These are phyloP conservation scores for Aphelinus atriplicis DNA, from an alignment of 1,140 invertebrate genomes.

Conservation along the genomic window DNA sequence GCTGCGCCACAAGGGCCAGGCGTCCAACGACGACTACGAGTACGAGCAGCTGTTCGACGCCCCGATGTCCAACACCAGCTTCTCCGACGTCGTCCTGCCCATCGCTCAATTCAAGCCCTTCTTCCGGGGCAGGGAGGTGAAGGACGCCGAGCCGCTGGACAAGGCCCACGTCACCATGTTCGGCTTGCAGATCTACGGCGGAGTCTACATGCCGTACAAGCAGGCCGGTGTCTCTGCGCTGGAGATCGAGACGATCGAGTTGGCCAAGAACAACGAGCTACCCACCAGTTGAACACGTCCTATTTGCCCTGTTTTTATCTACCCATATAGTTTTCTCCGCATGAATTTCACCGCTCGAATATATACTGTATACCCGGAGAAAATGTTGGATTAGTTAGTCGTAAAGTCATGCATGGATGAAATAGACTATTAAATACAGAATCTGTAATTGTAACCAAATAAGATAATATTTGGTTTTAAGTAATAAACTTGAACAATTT, in stretches of 20 bases:
- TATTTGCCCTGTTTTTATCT: too few species aligned
- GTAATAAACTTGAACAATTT: too few species aligned
- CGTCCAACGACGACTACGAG: slow-evolving; percentile 68
- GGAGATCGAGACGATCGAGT: slow-evolving; percentile 69
- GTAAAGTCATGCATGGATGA: too few species aligned
- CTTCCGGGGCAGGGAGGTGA: slow-evolving; percentile 69
- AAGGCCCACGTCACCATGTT: slow-evolving; percentile 71
- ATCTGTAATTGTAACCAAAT: too few species aligned
- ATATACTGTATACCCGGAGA: too few species aligned
- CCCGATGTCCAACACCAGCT: slow-evolving; percentile 67
- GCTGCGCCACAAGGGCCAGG: slow-evolving; percentile 69
- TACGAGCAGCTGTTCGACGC: slow-evolving; percentile 71
- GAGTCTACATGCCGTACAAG: slow-evolving; percentile 74
- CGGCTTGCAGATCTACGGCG: slow-evolving; percentile 75
- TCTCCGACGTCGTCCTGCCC: slow-evolving; percentile 65
- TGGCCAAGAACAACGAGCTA: background rate
- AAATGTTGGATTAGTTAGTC: too few species aligned
- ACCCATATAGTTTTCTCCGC: too few species aligned
- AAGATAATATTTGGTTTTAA: too few species aligned
- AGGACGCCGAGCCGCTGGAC: slow-evolving; percentile 70
- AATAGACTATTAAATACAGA: too few species aligned
- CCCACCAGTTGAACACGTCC: too few species aligned
- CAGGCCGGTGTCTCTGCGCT: slow-evolving; percentile 74
- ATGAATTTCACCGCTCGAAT: too few species aligned
- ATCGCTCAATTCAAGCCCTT: slow-evolving; percentile 73